Conservation (phyloP, 1,140 invertebrate genomes). For the Drosophila pseudoananassae region DNA sequence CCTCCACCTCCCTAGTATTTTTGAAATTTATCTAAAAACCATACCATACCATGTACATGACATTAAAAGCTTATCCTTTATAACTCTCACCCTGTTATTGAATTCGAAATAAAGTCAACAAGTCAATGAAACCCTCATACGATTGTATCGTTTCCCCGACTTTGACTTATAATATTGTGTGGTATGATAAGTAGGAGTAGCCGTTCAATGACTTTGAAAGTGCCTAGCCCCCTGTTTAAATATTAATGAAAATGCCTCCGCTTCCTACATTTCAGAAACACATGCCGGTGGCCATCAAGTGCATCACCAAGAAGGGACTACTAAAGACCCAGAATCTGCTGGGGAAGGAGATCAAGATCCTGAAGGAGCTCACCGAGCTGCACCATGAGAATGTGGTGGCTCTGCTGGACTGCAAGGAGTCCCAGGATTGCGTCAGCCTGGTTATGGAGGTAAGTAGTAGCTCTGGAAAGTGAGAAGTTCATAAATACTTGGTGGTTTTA, state of each 20-base stretch:
- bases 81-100: too few species aligned
- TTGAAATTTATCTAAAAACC: too few species aligned
- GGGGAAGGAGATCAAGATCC: constrained; percentile 99
- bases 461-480: constrained; percentile 10
- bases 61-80: too few species aligned
- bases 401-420: constrained; percentile 98
- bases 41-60: too few species aligned
- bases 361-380: constrained; percentile 98
- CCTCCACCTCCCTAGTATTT: too few species aligned
- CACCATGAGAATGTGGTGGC: constrained; percentile 99
- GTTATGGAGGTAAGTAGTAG: constrained; percentile 94
- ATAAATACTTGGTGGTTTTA: constrained; percentile 48
- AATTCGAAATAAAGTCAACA: background rate
- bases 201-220: constrained; percentile 52
- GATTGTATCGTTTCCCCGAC: constrained; percentile 33
- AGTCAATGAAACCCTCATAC: constrained; percentile 25
- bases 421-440: constrained; percentile 95
- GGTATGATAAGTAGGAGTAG: constrained; percentile 5
- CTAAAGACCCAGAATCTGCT: constrained; percentile 98
- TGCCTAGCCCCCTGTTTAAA: constrained; percentile 38
- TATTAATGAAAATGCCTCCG: constrained; percentile 51
- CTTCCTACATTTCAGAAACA: constrained; percentile 89
- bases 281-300: constrained; percentile 97
- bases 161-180: constrained; percentile 40
- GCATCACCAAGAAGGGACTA: constrained; percentile 98